Conservation (phyloP, 2,888 invertebrate genomes). For the Eupithecia abbreviata region DNA sequence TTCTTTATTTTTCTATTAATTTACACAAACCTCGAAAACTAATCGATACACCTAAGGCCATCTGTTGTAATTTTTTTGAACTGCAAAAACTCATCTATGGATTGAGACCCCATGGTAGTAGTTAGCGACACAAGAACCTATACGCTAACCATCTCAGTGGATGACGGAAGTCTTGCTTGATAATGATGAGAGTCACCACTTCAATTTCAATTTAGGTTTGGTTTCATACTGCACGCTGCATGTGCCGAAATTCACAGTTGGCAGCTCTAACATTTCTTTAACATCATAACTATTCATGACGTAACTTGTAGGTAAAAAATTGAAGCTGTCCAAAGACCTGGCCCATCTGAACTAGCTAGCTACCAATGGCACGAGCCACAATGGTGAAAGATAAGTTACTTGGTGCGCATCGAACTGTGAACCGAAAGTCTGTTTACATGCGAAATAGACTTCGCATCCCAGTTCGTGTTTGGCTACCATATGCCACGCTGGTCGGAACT, state of each 20-base stretch:
- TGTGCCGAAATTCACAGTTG: background rate
- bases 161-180: background rate
- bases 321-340: conserved; percentile 47
- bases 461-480: conserved; percentile 73
- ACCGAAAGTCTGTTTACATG: conserved; percentile 83
- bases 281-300: background rate
- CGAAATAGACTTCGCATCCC: conserved; percentile 75
- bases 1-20: too few species aligned
- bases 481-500: background rate
- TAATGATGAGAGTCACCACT: background rate
- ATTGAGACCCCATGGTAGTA: too few species aligned
- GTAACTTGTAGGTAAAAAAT: conserved; percentile 12
- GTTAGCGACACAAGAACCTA: background rate
- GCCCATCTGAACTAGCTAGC: conserved; percentile 55
- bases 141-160: background rate
- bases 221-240: background rate
- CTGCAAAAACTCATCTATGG: too few species aligned
- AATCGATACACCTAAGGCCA: too few species aligned
- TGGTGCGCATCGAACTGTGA: conserved; percentile 83
- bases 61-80: too few species aligned
- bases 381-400: conserved; percentile 84
- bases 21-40: too few species aligned
- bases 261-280: background rate
- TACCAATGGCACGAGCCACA: conserved; percentile 73
- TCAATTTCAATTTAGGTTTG: background rate